These are phyloP conservation scores for Andrena praecox DNA, from an alignment of 2,888 invertebrate species.

Conservation along the genomic window DNA sequence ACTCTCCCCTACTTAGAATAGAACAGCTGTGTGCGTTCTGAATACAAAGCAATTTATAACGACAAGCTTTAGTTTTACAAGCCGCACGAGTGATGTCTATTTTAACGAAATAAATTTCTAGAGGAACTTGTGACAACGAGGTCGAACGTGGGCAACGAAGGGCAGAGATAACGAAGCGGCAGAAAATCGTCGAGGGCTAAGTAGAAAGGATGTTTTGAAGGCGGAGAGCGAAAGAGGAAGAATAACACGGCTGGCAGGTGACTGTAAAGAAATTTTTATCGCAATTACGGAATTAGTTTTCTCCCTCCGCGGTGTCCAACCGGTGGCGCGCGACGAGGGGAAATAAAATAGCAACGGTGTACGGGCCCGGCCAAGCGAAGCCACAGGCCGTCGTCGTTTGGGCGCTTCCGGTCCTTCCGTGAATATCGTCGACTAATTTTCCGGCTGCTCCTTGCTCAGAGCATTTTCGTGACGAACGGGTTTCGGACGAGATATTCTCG, in stretches of 20 bases:
- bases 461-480: slow-evolving; percentile 30
- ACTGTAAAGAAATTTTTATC: slow-evolving; percentile 56
- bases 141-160: background rate
- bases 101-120: background rate
- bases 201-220: background rate
- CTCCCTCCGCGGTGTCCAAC: background rate
- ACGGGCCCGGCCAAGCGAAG: slow-evolving; percentile 23
- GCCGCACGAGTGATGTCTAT: no score
- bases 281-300: slow-evolving; percentile 70
- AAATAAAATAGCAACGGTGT: slow-evolving; percentile 42
- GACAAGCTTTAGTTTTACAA: no score
- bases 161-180: background rate
- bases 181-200: slow-evolving; percentile 5
- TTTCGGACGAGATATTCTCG: slow-evolving; percentile 12
- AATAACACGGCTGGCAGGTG: slow-evolving; percentile 9
- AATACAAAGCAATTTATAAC: no score
- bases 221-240: slow-evolving; percentile 2
- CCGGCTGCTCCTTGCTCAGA: slow-evolving; percentile 36
- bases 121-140: background rate
- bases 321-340: slow-evolving; percentile 6
- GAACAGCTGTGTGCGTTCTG: no score
- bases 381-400: slow-evolving; percentile 36
- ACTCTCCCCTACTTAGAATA: no score
- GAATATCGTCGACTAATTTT: slow-evolving; percentile 61
- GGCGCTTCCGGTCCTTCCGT: slow-evolving; percentile 43